These are phyloP conservation scores for Macrosiphum euphorbiae DNA, from an alignment of 2,888 invertebrate genomes.

Conservation along the genomic window DNA sequence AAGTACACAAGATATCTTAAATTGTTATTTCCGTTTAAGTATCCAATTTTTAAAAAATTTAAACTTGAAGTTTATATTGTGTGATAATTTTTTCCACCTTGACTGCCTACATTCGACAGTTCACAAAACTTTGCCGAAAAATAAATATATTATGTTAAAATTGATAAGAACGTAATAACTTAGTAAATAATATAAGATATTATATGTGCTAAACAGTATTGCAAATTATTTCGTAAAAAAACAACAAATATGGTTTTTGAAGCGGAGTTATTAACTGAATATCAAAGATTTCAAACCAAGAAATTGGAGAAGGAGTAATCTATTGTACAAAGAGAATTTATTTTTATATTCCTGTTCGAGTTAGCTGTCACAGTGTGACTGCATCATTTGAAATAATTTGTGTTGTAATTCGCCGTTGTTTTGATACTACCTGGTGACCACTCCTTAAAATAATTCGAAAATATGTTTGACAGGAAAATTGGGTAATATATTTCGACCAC, in stretches of 20 bases:
- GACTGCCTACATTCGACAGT: not conserved
- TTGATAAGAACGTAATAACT: not conserved
- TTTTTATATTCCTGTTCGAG: not conserved
- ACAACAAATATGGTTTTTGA: not conserved
- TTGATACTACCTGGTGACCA: not conserved
- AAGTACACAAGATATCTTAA: too few species aligned
- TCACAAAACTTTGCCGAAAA: not conserved
- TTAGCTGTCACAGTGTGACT: conserved; percentile 5
- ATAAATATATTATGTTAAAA: not conserved
- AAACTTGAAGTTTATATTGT: not conserved
- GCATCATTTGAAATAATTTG: conserved; percentile 5
- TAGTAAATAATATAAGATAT: not conserved
- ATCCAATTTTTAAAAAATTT: too few species aligned
- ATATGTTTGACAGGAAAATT: conserved; percentile 3
- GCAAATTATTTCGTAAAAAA: not conserved
- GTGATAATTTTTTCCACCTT: not conserved
- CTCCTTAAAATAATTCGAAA: not conserved
- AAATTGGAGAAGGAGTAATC: not conserved
- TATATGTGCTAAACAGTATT: not conserved
- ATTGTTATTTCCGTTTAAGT: too few species aligned
- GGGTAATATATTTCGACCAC: not conserved
- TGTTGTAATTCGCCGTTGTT: not conserved
- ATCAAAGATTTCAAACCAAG: not conserved
- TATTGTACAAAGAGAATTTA: not conserved
- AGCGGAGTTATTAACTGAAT: not conserved